Evolutionary conservation across 2,113 vertebrate species (phyloP), one percentile per base, ranked within the genome.

Genomic region (Rhabdomys dilectus): DNA sequence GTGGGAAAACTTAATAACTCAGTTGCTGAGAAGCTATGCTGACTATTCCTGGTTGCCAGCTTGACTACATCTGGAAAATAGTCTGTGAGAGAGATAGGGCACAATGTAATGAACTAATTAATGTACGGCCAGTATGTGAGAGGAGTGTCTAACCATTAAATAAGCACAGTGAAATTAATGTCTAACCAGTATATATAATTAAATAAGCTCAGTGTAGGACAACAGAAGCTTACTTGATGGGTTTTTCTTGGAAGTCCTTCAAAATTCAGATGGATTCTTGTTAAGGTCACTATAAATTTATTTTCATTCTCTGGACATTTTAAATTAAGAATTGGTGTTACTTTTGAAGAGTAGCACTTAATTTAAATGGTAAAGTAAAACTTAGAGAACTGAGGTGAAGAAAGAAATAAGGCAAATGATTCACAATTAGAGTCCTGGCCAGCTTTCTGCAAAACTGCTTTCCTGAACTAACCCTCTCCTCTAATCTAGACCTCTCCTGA

Each of bases 331-430:
- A 88, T 34, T 42, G 1, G 15, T 60, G n/a, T 64, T 81, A 39
- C 31, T 45, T 77, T 94, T 86, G 60, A 2, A 87, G 48, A 64
- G 42, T 12, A 68, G 42, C 8, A 68, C 53, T 94, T 60, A 26
- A 75, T 75, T 91, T 84, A 48, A 93, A 90, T n/a, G 16, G 70
- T 73, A 93, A 96, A 87, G 3, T 91, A 82, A 80, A 96, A 75
- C 34, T 39, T 42, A 39, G 70, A 93, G 22, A 95, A 86, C 10
- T 11, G 16, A 64, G 51, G 22, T 19, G 36, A n/a, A 91, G 66
- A 9, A 7, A 72, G 29, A 36, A 92, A 16, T 11, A 78, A 93
- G 51, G 22, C 75, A 80, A 93, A 56, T n/a, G 45, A 87, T 73
- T 88, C n/a, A 51, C 70, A 9, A 68, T 88, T 84, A 70, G 45